Conservation (phyloP, 2,888 invertebrate species). For the Heliconius cydno region DNA sequence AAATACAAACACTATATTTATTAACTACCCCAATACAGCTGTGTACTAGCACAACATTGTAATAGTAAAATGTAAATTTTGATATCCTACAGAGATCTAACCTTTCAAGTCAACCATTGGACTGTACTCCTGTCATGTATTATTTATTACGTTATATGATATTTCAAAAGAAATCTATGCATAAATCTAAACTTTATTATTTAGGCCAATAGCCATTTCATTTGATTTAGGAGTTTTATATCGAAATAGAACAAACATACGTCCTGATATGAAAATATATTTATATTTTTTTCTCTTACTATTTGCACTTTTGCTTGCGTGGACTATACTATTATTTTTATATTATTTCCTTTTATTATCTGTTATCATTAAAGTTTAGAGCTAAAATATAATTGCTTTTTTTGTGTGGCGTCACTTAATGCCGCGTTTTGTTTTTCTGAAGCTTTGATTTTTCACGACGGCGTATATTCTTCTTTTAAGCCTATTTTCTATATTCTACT, state of each 20-base stretch:
- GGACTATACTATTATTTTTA: no score
- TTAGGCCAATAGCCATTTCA: background rate
- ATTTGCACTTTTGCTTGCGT: background rate
- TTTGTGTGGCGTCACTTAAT: no score
- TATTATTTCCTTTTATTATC: no score
- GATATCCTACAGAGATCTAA: conserved; percentile 3
- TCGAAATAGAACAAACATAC: background rate
- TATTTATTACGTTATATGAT: conserved; percentile 3
- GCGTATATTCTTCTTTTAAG: no score
- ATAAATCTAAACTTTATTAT: conserved; percentile 17
- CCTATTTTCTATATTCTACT: no score
- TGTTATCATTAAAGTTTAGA: no score
- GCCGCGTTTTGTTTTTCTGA: no score
- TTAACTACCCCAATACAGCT: background rate
- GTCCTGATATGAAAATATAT: background rate
- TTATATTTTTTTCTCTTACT: background rate
- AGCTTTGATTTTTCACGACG: no score
- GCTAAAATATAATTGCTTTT: no score
- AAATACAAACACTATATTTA: background rate
- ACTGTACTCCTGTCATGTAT: conserved; percentile 15
- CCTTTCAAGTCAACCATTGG: conserved; percentile 11
- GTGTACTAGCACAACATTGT: background rate
- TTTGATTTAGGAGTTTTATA: background rate
- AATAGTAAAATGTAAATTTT: background rate
- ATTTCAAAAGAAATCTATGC: conserved; percentile 15